phyloP scores from a whole-genome alignment of 1,140 invertebrate genomes.

The Antheraea pernyi region DNA sequence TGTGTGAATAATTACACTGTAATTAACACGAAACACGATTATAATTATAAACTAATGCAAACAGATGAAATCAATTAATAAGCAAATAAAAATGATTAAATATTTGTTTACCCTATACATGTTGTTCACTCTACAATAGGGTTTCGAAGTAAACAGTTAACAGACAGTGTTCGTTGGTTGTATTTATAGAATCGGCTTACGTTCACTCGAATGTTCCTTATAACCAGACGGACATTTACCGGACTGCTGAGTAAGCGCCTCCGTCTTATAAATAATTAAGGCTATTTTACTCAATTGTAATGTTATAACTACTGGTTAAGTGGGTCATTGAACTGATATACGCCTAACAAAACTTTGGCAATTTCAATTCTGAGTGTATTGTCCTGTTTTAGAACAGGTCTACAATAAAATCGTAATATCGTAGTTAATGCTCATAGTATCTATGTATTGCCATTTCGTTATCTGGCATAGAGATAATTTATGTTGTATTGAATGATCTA shows the following conservation, averaged over 20 bases:
- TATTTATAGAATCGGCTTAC: constrained; percentile 66
- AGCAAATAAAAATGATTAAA: background rate
- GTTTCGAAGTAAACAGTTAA: constrained; percentile 42
- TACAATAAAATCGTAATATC: no score
- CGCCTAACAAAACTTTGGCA: background rate
- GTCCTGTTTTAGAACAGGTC: background rate
- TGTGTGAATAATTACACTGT: background rate
- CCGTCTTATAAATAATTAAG: constrained; percentile 6
- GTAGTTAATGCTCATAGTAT: no score
- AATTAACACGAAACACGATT: background rate
- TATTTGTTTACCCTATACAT: constrained; percentile 52
- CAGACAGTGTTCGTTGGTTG: constrained; percentile 28
- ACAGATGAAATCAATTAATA: background rate
- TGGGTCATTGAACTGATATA: constrained; percentile 12
- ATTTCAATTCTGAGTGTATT: background rate
- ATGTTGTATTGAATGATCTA: no score
- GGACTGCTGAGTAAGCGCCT: constrained; percentile 12
- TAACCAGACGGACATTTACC: constrained; percentile 17
- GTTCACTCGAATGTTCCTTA: constrained; percentile 63
- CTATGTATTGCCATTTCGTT: no score
- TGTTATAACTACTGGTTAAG: background rate
- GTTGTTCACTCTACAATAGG: constrained; percentile 50
- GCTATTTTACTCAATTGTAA: background rate
- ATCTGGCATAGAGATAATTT: no score
- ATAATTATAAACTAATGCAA: background rate